These are phyloP conservation scores for Myrmecophaga tridactyla DNA, from an alignment of 2,113 vertebrate species.

Conservation along the genomic window DNA sequence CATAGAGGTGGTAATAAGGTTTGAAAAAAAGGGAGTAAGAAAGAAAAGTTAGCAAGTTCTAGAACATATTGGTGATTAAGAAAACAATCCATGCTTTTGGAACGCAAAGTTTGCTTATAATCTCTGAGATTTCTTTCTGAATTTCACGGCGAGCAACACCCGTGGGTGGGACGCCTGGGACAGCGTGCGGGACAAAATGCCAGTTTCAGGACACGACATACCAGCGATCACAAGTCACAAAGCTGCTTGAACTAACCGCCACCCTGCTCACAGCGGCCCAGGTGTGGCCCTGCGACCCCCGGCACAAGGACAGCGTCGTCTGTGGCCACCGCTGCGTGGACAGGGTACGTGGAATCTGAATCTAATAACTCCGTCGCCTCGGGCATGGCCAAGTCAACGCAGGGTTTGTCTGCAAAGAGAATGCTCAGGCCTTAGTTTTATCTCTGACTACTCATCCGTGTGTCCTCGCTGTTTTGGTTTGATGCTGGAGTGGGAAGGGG, in stretches of 20 bases:
- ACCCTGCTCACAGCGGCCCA: neutral
- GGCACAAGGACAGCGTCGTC: no score
- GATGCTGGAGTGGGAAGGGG: conserved; percentile 38
- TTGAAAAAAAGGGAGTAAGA: neutral
- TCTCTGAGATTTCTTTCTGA: neutral
- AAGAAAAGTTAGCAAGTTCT: neutral
- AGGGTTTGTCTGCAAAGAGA: conserved; percentile 20
- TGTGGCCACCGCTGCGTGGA: rapidly evolving
- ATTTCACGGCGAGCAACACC: neutral
- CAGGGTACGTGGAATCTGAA: rapidly evolving
- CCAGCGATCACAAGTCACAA: neutral
- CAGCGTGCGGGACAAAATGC: neutral
- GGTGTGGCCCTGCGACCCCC: rapidly evolving
- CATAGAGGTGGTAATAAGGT: neutral
- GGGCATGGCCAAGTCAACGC: rapidly evolving
- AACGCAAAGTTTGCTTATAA: neutral
- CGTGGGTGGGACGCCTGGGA: neutral
- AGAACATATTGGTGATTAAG: neutral
- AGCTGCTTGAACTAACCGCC: neutral
- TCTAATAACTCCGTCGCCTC: neutral
- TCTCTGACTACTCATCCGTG: neutral
- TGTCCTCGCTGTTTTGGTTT: conserved; percentile 34
- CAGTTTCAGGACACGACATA: neutral
- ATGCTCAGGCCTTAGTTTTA: conserved; percentile 77
- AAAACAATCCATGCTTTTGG: conserved; percentile 23